Evolutionary conservation across 2,797 vertebrate genomes (phyloP).

Genomic region (Psittacula echo): DNA sequence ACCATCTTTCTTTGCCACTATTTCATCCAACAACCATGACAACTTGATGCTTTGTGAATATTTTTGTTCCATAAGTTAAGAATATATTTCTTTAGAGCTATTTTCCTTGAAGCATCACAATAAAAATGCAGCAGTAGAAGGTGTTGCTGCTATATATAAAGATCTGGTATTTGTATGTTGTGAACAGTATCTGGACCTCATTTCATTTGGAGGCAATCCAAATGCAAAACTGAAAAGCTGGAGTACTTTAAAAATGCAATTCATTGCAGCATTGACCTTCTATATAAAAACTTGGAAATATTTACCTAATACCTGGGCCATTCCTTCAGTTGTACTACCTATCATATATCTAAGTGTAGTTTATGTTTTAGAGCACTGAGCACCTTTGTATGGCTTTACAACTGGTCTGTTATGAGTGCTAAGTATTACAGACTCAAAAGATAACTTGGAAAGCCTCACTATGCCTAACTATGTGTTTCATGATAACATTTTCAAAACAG

Average conservation of each 20-base stretch:
- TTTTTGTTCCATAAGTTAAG: not conserved
- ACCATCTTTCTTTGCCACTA: not conserved
- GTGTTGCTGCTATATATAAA: not conserved
- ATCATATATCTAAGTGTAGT: not conserved
- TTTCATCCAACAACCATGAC: not conserved
- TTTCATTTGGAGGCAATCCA: not conserved
- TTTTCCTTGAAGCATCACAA: not conserved
- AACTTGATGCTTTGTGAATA: not conserved
- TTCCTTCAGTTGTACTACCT: not conserved
- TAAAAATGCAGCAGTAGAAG: not conserved
- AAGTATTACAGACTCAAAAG: not conserved
- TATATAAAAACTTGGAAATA: not conserved
- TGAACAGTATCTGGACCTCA: not conserved
- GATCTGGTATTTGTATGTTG: not conserved
- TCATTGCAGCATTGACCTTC: not conserved
- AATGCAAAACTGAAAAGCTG: not conserved
- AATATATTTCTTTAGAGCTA: not conserved
- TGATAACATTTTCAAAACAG: not conserved
- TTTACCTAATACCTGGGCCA: not conserved
- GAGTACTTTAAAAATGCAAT: not conserved
- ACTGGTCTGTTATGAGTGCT: not conserved
- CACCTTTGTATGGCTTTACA: not conserved
- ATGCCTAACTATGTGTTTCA: not conserved
- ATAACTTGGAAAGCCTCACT: not conserved
- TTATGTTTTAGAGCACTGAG: not conserved